Conservation (phyloP, 2,888 invertebrate species). For the Epinotia ramella region DNA sequence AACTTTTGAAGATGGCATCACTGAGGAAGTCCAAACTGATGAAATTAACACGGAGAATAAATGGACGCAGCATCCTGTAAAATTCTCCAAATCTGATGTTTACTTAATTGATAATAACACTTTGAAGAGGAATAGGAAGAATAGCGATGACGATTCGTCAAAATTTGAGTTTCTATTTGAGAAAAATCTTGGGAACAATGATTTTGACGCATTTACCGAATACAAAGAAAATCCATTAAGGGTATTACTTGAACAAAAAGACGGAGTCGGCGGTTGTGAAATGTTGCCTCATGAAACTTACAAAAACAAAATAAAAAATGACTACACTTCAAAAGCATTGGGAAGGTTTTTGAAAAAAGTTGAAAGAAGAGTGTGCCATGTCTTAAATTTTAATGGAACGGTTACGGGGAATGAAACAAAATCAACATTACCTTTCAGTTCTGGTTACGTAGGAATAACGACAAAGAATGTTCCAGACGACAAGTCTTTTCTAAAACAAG, state of each 20-base stretch:
- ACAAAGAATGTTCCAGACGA: slow-evolving; percentile 56
- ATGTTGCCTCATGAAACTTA: slow-evolving; percentile 71
- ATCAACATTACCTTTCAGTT: slow-evolving; percentile 68
- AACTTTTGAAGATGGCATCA: slow-evolving; percentile 77
- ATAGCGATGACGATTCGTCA: slow-evolving; percentile 63
- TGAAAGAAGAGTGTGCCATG: slow-evolving; percentile 65
- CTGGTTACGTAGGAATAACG: slow-evolving; percentile 64
- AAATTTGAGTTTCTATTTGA: slow-evolving; percentile 65
- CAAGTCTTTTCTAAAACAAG: slow-evolving; percentile 58
- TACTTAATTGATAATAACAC: slow-evolving; percentile 53
- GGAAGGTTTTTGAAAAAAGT: slow-evolving; percentile 70
- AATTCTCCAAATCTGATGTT: slow-evolving; percentile 70
- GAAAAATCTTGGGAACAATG: slow-evolving; percentile 49
- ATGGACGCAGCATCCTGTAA: slow-evolving; percentile 78
- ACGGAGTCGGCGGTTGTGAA: slow-evolving; percentile 69
- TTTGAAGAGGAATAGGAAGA: slow-evolving; percentile 54
- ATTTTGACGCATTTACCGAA: slow-evolving; percentile 56
- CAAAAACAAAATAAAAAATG: slow-evolving; percentile 65
- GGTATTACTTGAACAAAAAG: slow-evolving; percentile 76
- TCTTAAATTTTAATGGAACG: slow-evolving; percentile 64
- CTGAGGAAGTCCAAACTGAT: slow-evolving; percentile 75
- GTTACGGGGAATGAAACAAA: slow-evolving; percentile 59
- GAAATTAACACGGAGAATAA: slow-evolving; percentile 62
- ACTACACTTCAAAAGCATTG: slow-evolving; percentile 61
- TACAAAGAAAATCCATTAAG: slow-evolving; percentile 70